phyloP scores from a whole-genome alignment of 1,140 invertebrate species.

The Chrysopa pallens region DNA sequence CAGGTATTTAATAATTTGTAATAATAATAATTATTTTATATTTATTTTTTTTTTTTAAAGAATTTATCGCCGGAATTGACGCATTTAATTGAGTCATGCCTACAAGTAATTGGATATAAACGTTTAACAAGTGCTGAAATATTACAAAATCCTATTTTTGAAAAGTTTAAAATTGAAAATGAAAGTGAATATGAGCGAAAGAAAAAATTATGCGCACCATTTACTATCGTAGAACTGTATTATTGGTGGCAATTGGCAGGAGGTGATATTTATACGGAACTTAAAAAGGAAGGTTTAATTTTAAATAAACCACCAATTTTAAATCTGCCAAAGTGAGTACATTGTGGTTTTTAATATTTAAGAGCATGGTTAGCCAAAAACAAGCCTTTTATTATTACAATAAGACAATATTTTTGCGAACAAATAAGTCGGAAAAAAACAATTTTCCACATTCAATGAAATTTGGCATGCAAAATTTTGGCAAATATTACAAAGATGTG shows the following conservation, averaged over 20 bases:
- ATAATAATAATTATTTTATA: too few relatives aligned
- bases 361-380: too few relatives aligned
- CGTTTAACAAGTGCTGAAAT: constrained; percentile 42
- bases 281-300: constrained; percentile 82
- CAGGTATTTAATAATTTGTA: constrained; percentile 30
- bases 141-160: constrained; percentile 28
- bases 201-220: constrained; percentile 18
- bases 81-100: constrained; percentile 44
- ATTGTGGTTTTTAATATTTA: too few relatives aligned
- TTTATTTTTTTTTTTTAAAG: constrained; percentile 22
- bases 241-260: constrained; percentile 91
- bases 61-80: constrained; percentile 36
- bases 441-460: too few relatives aligned
- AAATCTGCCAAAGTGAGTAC: constrained; percentile 52
- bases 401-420: too few relatives aligned
- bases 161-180: constrained; percentile 18
- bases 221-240: constrained; percentile 40
- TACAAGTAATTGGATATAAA: constrained; percentile 42
- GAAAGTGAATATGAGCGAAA: constrained; percentile 10
- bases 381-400: too few relatives aligned
- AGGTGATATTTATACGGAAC: constrained; percentile 76
- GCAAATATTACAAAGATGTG: too few relatives aligned
- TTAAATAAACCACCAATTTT: constrained; percentile 62
- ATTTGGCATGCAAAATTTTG: too few relatives aligned
- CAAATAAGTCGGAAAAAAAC: too few relatives aligned